phyloP scores from a whole-genome alignment of 2,888 invertebrate genomes.

The Scaptomyza parva region DNA sequence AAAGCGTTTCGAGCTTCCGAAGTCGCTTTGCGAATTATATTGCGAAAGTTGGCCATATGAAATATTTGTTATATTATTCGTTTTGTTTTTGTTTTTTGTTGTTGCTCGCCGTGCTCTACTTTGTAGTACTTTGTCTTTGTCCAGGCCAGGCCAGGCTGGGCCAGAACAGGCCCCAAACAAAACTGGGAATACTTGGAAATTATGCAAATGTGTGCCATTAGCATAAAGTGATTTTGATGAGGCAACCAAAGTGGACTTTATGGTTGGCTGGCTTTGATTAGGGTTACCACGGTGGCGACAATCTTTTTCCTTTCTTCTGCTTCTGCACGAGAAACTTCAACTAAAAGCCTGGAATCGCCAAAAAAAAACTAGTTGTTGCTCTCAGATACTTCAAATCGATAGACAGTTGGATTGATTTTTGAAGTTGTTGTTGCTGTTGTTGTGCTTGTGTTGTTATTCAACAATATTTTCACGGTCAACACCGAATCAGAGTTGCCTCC shows the following conservation, averaged over 20 bases:
- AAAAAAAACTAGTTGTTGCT: slow-evolving; percentile 4
- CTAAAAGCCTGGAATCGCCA: neutral
- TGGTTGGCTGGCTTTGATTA: slow-evolving; percentile 75
- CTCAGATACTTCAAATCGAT: neutral
- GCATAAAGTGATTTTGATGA: slow-evolving; percentile 79
- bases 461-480: slow-evolving; percentile 55
- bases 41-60: slow-evolving; percentile 54
- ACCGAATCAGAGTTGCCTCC: slow-evolving; percentile 32
- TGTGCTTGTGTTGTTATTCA: slow-evolving; percentile 6
- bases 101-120: no score
- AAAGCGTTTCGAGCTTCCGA: slow-evolving; percentile 47
- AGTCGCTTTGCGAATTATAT: slow-evolving; percentile 6
- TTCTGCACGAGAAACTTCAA: neutral
- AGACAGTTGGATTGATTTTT: neutral
- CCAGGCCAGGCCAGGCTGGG: no score
- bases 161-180: no score
- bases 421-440: neutral
- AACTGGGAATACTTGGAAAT: slow-evolving; percentile 56
- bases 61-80: slow-evolving; percentile 40
- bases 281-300: slow-evolving; percentile 64
- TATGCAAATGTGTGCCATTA: slow-evolving; percentile 75
- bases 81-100: no score
- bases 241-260: slow-evolving; percentile 77
- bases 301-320: neutral
- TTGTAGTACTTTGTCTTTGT: slow-evolving; percentile 5